A percentile compares a stretch with the other conserved stretches of the same genome.
Evolutionary conservation across 2,113 vertebrate genomes (phyloP).

Genomic region (Mormyrus lacerda): DNA sequence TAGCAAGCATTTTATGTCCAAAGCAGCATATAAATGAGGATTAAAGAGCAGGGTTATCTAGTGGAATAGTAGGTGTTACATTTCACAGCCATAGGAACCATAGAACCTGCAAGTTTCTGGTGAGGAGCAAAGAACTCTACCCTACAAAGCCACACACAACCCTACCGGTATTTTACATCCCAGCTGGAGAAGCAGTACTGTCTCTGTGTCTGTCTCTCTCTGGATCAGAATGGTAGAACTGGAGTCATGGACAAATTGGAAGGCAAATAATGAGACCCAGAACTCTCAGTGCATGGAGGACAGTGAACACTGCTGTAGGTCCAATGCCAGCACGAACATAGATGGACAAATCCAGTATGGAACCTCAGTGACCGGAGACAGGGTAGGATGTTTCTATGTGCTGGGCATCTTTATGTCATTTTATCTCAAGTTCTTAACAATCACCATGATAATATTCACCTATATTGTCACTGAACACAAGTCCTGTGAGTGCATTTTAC

Average conservation of each 20-base stretch:
- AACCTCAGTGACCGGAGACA: neutral
- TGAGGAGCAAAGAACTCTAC: neutral
- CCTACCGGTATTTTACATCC: neutral
- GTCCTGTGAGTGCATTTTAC: neutral
- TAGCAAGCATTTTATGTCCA: neutral
- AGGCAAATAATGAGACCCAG: constrained; percentile 53
- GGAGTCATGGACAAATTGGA: constrained; percentile 54
- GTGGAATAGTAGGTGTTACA: neutral
- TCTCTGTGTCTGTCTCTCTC: neutral
- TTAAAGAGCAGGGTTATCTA: neutral
- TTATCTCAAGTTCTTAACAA: neutral
- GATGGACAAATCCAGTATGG: neutral
- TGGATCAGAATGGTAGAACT: constrained; percentile 62
- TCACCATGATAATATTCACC: neutral
- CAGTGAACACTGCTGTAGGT: neutral
- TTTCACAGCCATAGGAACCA: neutral
- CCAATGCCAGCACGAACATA: neutral
- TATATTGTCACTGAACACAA: neutral
- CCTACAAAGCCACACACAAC: neutral
- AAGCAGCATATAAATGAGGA: neutral
- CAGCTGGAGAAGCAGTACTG: neutral
- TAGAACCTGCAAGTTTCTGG: neutral
- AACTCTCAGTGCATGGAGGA: constrained; percentile 42
- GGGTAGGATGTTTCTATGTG: neutral
- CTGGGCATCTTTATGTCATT: neutral